These are phyloP conservation scores for Nomada ruficornis DNA, from an alignment of 2,888 invertebrate genomes.

Conservation along the genomic window DNA sequence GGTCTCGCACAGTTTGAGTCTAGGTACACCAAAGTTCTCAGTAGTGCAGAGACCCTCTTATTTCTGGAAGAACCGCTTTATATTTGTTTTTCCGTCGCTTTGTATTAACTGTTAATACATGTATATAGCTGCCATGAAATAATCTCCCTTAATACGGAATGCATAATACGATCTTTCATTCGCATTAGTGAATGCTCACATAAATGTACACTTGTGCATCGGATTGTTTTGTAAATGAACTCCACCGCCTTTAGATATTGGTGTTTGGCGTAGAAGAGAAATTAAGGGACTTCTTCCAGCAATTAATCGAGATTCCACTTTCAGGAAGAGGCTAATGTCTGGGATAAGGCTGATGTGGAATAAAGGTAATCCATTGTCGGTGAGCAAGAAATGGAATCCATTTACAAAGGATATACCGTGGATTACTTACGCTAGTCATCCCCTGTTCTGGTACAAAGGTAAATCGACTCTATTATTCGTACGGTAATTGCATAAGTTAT, in stretches of 20 bases:
- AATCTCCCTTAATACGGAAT: constrained; percentile 2
- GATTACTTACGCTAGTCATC: constrained; percentile 92
- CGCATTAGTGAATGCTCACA: not conserved
- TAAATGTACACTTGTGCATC: constrained; percentile 6
- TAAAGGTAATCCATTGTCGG: constrained; percentile 88
- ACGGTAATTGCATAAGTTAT: not conserved
- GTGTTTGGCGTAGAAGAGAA: not conserved
- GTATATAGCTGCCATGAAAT: not conserved
- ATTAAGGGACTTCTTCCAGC: not conserved
- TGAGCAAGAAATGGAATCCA: constrained; percentile 93
- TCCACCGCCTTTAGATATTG: not conserved
- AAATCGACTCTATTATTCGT: constrained; percentile 52
- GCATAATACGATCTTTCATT: not conserved
- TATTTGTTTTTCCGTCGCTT: not conserved
- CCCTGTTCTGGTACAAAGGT: constrained; percentile 91
- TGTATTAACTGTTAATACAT: not conserved
- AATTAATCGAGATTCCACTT: constrained; percentile 21
- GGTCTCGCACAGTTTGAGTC: constrained; percentile 86
- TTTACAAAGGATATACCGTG: constrained; percentile 92
- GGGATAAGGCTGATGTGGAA: constrained; percentile 93
- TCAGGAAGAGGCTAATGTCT: constrained; percentile 89
- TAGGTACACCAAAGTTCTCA: constrained; percentile 84
- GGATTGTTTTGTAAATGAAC: constrained; percentile 10
- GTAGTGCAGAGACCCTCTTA: constrained; percentile 1
- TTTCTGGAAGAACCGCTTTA: constrained; percentile 1